These are phyloP conservation scores for Lichenostomus cassidix DNA, from an alignment of 2,113 vertebrate species.

Conservation along the genomic window DNA sequence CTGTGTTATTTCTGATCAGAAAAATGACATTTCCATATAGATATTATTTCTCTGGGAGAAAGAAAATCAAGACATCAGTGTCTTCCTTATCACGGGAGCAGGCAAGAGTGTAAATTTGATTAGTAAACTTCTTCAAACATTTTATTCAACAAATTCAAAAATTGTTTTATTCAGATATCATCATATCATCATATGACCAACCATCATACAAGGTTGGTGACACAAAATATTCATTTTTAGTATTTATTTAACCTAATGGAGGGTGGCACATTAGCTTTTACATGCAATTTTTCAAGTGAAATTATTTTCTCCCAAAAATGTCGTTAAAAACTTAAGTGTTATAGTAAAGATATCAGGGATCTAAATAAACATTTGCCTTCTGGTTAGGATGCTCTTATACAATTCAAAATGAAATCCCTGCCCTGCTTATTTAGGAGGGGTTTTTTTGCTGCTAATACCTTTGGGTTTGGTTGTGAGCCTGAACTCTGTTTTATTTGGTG, in stretches of 20 bases:
- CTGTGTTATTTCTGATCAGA: neutral
- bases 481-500: neutral
- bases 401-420: neutral
- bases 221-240: neutral
- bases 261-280: neutral
- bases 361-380: neutral
- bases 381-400: neutral
- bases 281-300: neutral
- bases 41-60: neutral
- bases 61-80: neutral
- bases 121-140: neutral
- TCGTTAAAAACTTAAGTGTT: neutral
- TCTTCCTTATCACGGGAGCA: neutral
- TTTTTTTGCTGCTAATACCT: neutral
- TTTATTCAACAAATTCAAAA: neutral
- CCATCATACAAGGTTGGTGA: neutral
- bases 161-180: neutral
- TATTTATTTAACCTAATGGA: neutral
- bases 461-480: neutral
- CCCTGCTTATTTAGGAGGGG: neutral
- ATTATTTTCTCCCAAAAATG: neutral
- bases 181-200: too few relatives aligned
- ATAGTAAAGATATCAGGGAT: neutral
- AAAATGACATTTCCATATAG: neutral
- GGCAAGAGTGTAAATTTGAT: neutral